Conservation (phyloP, 1,140 invertebrate genomes). For the Atta cephalotes region DNA sequence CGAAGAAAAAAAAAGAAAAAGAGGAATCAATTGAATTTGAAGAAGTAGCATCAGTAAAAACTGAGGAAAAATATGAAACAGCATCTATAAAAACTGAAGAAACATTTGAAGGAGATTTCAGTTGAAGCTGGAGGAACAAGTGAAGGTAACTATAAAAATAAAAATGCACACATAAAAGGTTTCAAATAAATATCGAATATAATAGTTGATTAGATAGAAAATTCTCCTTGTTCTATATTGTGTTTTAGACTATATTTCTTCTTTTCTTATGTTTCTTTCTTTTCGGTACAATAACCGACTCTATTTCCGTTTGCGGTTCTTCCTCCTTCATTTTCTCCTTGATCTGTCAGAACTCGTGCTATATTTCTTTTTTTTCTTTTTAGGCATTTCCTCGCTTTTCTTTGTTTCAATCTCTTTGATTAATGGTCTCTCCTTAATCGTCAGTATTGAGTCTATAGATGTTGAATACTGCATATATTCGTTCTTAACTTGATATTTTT, state of each 20-base stretch:
- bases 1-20: too few species aligned
- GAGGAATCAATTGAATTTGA: too few species aligned
- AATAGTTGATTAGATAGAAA: too few species aligned
- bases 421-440: slow-evolving; percentile 81
- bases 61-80: too few species aligned
- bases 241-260: slow-evolving; percentile 28
- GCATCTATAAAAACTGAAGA: too few species aligned
- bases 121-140: too few species aligned
- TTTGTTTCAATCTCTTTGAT: slow-evolving; percentile 80
- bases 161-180: not conserved
- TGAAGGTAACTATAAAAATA: too few species aligned
- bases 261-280: slow-evolving; percentile 26
- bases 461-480: slow-evolving; percentile 89
- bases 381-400: slow-evolving; percentile 65
- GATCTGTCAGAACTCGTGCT: slow-evolving; percentile 68
- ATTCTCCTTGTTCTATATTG: too few species aligned
- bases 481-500: slow-evolving; percentile 95
- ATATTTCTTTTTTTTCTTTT: slow-evolving; percentile 77
- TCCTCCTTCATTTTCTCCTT: slow-evolving; percentile 52
- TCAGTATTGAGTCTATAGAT: slow-evolving; percentile 88
- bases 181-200: slow-evolving; percentile 21
- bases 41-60: too few species aligned
- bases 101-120: too few species aligned
- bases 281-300: slow-evolving; percentile 31
- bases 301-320: not conserved